Base-by-base conservation (phyloP, 2,888 invertebrate species). In the Lacanobia wlatinum region DNA sequence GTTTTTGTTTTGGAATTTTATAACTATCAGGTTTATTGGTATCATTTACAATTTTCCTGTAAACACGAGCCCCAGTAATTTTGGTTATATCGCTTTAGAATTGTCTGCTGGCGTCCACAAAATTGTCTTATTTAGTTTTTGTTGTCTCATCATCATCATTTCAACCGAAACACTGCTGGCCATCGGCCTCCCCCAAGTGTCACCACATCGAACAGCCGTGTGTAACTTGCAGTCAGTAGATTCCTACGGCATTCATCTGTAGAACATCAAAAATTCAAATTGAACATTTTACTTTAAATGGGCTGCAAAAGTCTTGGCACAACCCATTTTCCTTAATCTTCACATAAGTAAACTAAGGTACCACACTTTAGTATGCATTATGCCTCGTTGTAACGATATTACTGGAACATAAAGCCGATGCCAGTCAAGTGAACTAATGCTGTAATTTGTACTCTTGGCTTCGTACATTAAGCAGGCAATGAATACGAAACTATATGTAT, bases 391-490 rank as follows among this genome's bases (percentile, higher is more conserved):
- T 71, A 68, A 75, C 63, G 56, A 62, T 73, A 75, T 84, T 73
- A 76, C 76, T 68, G 9, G 73, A 40, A 80, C 63, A 76, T 70
- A 77, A 73, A 74, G 68, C 53, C 55, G 52, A 74, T 80, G 48
- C 48, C 21, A 80, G 52, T 70, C 56, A n/a, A 48, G 63, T 64
- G 56, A 64, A 78, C 59, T 74, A 81, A 81, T 72, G 66, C 21
- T 55, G 75, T 76, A 81, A 84, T 78, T 77, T 84, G 68, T 78
- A 74, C 75, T 70, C 62, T 67, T 71, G 40, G 63, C 66, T 70
- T 55, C 50, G 52, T 60, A 73, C 69, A 67, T 80, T 80, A 77
- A 71, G 64, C 67, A 67, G 71, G 81, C 84, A 73, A 84, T 84
- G 73, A 70, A 84, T 72, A 67, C 52, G 62, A 63, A 74, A 70